Evolutionary conservation across 2,888 invertebrate genomes (phyloP).

Genomic region (Nesidiocoris tenuis): DNA sequence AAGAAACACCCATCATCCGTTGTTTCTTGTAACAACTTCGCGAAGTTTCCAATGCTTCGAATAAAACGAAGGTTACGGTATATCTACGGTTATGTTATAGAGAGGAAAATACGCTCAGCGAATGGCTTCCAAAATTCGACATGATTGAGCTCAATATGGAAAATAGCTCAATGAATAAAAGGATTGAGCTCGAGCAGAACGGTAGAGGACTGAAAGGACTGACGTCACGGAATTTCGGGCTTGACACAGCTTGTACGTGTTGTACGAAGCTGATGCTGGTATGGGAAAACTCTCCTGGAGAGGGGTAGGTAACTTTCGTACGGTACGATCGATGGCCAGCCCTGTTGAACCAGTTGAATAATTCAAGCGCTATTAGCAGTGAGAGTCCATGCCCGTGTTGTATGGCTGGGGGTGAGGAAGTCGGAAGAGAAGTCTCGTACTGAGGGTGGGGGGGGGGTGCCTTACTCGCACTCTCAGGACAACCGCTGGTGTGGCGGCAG

Average conservation of each 20-base stretch:
- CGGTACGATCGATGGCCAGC: constrained; percentile 15
- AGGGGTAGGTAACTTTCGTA: constrained; percentile 34
- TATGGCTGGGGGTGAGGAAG: constrained; percentile 5
- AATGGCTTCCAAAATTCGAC: no score
- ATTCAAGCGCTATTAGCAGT: constrained; percentile 42
- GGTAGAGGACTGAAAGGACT: no score
- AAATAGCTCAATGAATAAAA: no score
- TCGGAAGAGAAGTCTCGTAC: not conserved
- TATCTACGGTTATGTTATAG: no score
- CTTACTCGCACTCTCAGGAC: constrained; percentile 3
- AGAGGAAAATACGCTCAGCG: no score
- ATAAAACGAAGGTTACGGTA: no score
- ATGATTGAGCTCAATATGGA: no score
- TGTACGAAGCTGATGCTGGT: not conserved
- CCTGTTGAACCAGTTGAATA: constrained; percentile 43
- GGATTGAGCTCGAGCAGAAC: no score
- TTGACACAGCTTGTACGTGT: not conserved
- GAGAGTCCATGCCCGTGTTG: constrained; percentile 38
- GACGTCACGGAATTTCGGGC: not conserved
- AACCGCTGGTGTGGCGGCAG: not conserved
- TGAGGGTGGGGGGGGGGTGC: not conserved
- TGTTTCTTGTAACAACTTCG: no score
- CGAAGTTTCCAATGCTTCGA: no score
- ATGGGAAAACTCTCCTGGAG: not conserved
- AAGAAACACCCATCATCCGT: no score